phyloP scores from a whole-genome alignment of 2,113 vertebrate species.

The Tautogolabrus adspersus region DNA sequence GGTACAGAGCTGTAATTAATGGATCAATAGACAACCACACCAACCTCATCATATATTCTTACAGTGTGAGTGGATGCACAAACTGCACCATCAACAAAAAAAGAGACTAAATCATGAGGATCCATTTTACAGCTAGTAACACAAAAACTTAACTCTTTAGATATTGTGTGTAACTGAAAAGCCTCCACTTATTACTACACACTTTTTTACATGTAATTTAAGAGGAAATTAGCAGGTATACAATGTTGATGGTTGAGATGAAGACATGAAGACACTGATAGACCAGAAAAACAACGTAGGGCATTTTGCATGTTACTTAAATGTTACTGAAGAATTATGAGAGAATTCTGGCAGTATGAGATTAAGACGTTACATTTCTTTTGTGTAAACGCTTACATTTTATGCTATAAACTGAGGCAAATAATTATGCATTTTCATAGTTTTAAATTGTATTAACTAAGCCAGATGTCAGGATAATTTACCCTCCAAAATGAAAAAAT shows the following conservation, averaged over 20 bases:
- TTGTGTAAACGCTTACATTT: too few species aligned
- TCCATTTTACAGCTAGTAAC: conserved; percentile 64
- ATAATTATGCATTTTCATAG: too few species aligned
- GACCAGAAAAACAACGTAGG: background rate
- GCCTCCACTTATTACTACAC: background rate
- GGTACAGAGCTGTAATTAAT: conserved; percentile 74
- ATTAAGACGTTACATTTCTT: too few species aligned
- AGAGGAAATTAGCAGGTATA: conserved; percentile 14
- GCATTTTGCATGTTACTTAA: too few species aligned
- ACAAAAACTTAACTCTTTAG: conserved; percentile 58
- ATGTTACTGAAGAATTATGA: background rate
- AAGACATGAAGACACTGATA: background rate
- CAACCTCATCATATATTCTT: conserved; percentile 76
- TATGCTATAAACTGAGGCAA: too few species aligned
- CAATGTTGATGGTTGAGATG: background rate
- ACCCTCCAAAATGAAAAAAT: too few species aligned
- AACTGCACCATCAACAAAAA: conserved; percentile 76
- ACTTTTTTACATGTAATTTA: conserved; percentile 12
- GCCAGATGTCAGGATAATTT: too few species aligned
- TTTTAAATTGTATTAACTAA: too few species aligned
- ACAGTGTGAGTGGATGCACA: conserved; percentile 60
- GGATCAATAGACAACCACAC: conserved; percentile 76
- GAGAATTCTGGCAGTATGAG: background rate
- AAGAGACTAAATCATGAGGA: conserved; percentile 61
- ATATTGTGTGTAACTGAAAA: conserved; percentile 38